Evolutionary conservation across 1,140 invertebrate species (phyloP).

Genomic region (Drosophila arawakana): DNA sequence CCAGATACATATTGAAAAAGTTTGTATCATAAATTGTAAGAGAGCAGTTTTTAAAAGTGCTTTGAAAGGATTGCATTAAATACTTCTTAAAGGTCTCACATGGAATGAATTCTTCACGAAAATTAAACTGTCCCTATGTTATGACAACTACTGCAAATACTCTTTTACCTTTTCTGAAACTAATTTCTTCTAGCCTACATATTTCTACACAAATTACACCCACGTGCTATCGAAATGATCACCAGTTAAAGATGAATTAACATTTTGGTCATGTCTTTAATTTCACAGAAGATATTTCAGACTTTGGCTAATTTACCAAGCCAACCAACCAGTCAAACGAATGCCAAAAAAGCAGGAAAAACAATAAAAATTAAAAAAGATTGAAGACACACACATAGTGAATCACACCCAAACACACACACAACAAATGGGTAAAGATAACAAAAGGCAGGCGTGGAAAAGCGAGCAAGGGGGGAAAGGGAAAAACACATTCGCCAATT

Average conservation of each 20-base stretch:
- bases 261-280: slow-evolving; percentile 51
- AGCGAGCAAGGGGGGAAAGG: slow-evolving; percentile 28
- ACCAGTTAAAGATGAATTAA: slow-evolving; percentile 18
- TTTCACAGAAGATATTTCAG: slow-evolving; percentile 49
- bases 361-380: slow-evolving; percentile 78
- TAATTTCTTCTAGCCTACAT: not conserved
- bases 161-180: not conserved
- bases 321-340: slow-evolving; percentile 44
- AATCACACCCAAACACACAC: slow-evolving; percentile 49
- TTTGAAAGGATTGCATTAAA: too few relatives aligned
- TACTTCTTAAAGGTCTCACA: too few relatives aligned
- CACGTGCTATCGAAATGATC: not conserved
- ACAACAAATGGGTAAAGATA: slow-evolving; percentile 70
- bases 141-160: too few relatives aligned
- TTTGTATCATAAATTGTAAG: too few relatives aligned
- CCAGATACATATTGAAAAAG: not conserved
- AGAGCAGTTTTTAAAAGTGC: too few relatives aligned
- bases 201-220: not conserved
- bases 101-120: too few relatives aligned
- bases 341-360: slow-evolving; percentile 35
- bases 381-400: slow-evolving; percentile 46
- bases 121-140: too few relatives aligned
- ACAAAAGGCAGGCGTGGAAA: slow-evolving; percentile 49
- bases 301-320: slow-evolving; percentile 73
- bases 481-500: slow-evolving; percentile 51